These are phyloP conservation scores for Drosophila lini DNA, from an alignment of 1,140 invertebrate species.

Conservation along the genomic window DNA sequence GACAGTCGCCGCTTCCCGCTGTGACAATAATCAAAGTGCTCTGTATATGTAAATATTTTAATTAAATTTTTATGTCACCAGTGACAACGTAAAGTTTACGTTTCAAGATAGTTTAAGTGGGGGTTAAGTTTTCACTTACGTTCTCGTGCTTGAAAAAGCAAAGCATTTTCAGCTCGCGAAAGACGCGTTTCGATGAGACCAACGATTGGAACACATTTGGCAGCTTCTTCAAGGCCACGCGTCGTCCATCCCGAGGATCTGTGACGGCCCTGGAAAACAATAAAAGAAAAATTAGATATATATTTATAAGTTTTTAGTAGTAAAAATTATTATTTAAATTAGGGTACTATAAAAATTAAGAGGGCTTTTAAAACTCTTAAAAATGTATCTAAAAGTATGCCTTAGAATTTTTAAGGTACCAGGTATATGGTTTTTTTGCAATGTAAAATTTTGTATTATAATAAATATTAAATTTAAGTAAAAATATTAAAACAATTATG, in stretches of 20 bases:
- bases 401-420: background rate
- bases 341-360: too few relatives aligned
- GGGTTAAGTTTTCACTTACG: slow-evolving; percentile 86
- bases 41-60: slow-evolving; percentile 50
- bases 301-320: background rate
- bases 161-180: slow-evolving; percentile 99
- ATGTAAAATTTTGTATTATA: too few relatives aligned
- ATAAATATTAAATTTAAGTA: too few relatives aligned
- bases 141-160: slow-evolving; percentile 99
- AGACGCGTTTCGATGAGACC: slow-evolving; percentile 98
- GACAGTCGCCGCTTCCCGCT: background rate
- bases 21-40: slow-evolving; percentile 42
- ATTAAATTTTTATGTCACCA: slow-evolving; percentile 68
- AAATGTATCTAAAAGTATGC: background rate
- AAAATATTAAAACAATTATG: background rate
- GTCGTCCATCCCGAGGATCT: slow-evolving; percentile 98
- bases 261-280: slow-evolving; percentile 96
- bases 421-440: too few relatives aligned
- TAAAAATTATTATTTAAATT: background rate
- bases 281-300: slow-evolving; percentile 23
- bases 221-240: slow-evolving; percentile 99
- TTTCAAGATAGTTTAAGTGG: slow-evolving; percentile 5
- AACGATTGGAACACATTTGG: slow-evolving; percentile 99
- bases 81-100: slow-evolving; percentile 39
- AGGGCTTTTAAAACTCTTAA: background rate